A percentile compares a stretch with the other conserved stretches of the same genome.
Conservation (phyloP, 2,888 invertebrate species). For the Caprella mutica region DNA sequence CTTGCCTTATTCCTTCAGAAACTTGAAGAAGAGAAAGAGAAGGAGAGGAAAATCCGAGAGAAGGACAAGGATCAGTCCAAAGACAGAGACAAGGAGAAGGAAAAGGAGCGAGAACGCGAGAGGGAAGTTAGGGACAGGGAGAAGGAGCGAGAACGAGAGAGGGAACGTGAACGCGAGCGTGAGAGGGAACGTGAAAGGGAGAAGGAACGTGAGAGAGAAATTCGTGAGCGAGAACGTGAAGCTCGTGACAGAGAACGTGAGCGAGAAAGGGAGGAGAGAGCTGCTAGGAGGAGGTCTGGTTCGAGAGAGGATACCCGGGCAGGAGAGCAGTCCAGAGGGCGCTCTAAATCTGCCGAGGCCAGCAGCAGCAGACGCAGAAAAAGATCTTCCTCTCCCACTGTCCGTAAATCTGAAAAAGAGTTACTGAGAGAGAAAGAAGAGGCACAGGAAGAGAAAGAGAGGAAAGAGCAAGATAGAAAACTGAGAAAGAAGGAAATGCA, state of each 20-base stretch:
- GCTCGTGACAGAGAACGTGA: slow-evolving; percentile 44
- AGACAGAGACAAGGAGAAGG: slow-evolving; percentile 45
- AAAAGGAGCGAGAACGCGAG: slow-evolving; percentile 35
- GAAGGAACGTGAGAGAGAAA: slow-evolving; percentile 39
- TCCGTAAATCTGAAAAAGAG: slow-evolving; percentile 32
- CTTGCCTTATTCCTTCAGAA: slow-evolving; percentile 47
- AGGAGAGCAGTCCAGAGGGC: not conserved
- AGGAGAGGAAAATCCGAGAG: slow-evolving; percentile 38
- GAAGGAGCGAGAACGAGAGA: slow-evolving; percentile 36
- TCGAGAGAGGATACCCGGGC: not conserved
- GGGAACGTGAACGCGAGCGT: slow-evolving; percentile 40
- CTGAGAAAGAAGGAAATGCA: slow-evolving; percentile 89
- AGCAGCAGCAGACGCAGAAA: slow-evolving; percentile 1
- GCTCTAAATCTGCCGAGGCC: not conserved
- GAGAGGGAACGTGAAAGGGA: slow-evolving; percentile 44
- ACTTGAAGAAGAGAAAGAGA: slow-evolving; percentile 62
- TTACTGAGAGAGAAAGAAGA: slow-evolving; percentile 43
- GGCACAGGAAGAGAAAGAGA: slow-evolving; percentile 83
- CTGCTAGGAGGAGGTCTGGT: slow-evolving; percentile 13
- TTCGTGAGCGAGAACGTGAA: slow-evolving; percentile 40
- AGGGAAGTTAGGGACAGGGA: slow-evolving; percentile 26
- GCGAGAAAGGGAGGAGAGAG: slow-evolving; percentile 38
- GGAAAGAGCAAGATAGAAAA: slow-evolving; percentile 77
- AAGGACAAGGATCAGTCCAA: slow-evolving; percentile 45
- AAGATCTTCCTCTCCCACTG: slow-evolving; percentile 17